Conservation (phyloP, 2,113 vertebrate species). For the Toxostoma redivivum region DNA sequence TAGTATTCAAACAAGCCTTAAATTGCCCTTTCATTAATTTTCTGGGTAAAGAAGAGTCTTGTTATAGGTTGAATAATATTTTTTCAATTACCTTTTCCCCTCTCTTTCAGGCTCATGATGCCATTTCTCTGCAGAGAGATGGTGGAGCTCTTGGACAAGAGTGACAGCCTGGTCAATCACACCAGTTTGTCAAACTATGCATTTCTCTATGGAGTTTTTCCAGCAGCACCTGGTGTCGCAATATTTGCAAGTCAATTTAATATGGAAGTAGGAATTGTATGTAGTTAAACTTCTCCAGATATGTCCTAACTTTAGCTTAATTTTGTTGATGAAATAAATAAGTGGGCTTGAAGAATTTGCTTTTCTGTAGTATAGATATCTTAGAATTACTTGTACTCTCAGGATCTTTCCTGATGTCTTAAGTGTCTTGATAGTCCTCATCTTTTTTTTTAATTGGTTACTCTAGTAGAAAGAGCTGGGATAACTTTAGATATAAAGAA, state of each 20-base stretch:
- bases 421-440: neutral
- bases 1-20: neutral
- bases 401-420: neutral
- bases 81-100: neutral
- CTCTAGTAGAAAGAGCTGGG: neutral
- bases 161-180: conserved; percentile 79
- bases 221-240: conserved; percentile 93
- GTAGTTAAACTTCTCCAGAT: conserved; percentile 55
- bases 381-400: neutral
- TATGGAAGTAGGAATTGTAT: conserved; percentile 95
- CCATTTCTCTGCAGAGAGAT: conserved; percentile 93
- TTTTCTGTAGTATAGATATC: neutral
- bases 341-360: neutral
- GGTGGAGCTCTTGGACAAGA: conserved; percentile 89
- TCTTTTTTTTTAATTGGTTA: neutral
- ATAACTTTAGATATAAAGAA: neutral
- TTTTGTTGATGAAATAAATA: neutral
- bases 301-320: neutral
- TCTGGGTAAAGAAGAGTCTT: neutral
- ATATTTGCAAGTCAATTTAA: conserved; percentile 97
- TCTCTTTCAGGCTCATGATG: conserved; percentile 84
- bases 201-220: conserved; percentile 95
- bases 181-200: conserved; percentile 95
- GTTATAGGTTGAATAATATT: neutral
- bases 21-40: neutral